Evolutionary conservation across 2,888 invertebrate genomes (phyloP), one percentile per base, ranked within the genome.

Genomic region (Dorcus hopei): DNA sequence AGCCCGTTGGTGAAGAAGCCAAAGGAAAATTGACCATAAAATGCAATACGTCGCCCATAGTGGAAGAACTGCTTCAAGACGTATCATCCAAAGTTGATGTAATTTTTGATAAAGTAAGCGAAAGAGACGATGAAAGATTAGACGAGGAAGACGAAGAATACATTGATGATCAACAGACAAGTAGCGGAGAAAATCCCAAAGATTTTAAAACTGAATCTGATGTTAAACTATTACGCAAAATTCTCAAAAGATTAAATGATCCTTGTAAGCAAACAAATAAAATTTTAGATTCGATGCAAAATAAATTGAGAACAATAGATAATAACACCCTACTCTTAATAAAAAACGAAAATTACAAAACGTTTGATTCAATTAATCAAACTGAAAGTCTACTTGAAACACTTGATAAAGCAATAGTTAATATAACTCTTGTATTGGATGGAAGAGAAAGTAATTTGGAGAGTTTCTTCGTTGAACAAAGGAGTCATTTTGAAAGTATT

Each of bases 81-180:
- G 72, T 79, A 11, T 72, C 79, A 1, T 74, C 78, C 7, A 79
- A 79, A 65, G 75, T 79, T 16, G 79, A 79, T 63, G 68, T 77
- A n/a, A 77, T 80, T 45, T 77, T 76, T 61, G 79, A 80, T 66
- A 75, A 71, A 54, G 59, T 74, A n/a, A 68, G 65, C 16, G 63
- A 65, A 41, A 66, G 64, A 55, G 68, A 69, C 14, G 70, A 72
- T 38, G 57, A 65, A 19, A 68, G 67, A 16, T 64, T 66, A n/a
- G 67, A 71, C 14, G 66, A 62, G 16, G 69, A 68, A 33, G 66
- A 65, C 9, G 55, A 67, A 55, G 63, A 68, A 40, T 65, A 68
- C 47, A 57, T 63, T 45, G 71, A 71, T 55, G 69, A 69, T 50
- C 67, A 61, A 51, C 57, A 67, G 62, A 65, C 65, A 39, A 61